phyloP scores from a whole-genome alignment of 2,113 vertebrate genomes.

The Hippoglossus stenolepis region DNA sequence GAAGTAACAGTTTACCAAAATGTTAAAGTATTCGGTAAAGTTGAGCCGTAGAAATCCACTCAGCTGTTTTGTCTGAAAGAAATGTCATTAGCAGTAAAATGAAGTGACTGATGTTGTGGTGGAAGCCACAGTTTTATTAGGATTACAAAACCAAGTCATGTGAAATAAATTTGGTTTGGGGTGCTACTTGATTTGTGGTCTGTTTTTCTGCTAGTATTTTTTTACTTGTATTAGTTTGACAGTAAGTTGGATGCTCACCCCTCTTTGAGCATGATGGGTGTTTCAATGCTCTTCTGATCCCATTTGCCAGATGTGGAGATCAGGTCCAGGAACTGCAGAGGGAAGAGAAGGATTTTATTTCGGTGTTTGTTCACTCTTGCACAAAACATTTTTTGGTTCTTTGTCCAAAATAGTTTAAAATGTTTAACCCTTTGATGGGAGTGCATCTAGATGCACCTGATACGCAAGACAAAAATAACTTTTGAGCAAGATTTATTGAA shows the following conservation, averaged over 20 bases:
- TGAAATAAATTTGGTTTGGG: background rate
- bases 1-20: background rate
- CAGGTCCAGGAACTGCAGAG: conserved; percentile 92
- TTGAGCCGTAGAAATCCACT: background rate
- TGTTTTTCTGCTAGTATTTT: background rate
- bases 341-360: conserved; percentile 33
- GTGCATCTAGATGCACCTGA: no score
- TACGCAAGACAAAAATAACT: background rate
- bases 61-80: background rate
- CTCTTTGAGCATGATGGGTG: conserved; percentile 97
- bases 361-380: background rate
- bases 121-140: no score
- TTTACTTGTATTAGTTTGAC: background rate
- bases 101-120: no score
- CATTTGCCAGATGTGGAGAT: conserved; percentile 97
- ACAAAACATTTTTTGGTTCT: no score
- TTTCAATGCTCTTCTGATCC: conserved; percentile 96
- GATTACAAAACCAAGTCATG: background rate
- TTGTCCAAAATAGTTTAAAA: no score
- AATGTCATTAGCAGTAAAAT: background rate
- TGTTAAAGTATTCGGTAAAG: background rate
- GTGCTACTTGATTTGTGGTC: background rate
- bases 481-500: conserved; percentile 7
- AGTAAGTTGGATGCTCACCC: conserved; percentile 85
- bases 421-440: no score